Percentiles rank a stretch among this genome's conserved stretches.
Evolutionary conservation across 2,888 invertebrate genomes (phyloP).

Genomic region (Tetropium fuscum): DNA sequence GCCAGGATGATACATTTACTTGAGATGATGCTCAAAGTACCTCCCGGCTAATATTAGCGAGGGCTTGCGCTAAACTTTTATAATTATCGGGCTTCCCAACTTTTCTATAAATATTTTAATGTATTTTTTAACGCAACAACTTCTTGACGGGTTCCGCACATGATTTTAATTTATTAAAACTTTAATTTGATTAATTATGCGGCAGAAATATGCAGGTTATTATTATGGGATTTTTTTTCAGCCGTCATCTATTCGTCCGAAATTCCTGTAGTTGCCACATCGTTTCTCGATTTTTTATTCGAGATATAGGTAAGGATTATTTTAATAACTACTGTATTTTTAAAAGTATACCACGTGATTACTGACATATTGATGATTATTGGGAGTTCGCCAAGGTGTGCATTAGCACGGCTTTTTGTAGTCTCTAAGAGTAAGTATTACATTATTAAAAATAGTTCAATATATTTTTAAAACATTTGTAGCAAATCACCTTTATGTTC

Average conservation of each 20-base stretch:
- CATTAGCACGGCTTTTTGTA: no score
- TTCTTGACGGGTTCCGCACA: conserved; percentile 39
- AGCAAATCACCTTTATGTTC: no score
- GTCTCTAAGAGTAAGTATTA: no score
- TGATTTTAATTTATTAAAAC: conserved; percentile 44
- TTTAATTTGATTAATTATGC: conserved; percentile 45
- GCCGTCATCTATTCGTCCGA: conserved; percentile 8
- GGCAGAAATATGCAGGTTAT: conserved; percentile 38
- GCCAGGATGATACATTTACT: conserved; percentile 58
- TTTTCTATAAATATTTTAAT: conserved; percentile 62
- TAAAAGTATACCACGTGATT: conserved; percentile 16
- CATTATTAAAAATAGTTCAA: not conserved
- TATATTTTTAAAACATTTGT: conserved; percentile 20
- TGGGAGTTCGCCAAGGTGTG: conserved; percentile 20
- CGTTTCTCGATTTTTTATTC: no score
- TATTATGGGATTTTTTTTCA: conserved; percentile 40
- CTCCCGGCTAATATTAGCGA: conserved; percentile 54
- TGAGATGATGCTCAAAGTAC: conserved; percentile 57
- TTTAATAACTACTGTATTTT: conserved; percentile 8
- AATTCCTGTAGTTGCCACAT: not conserved
- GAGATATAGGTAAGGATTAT: no score
- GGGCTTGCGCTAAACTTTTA: conserved; percentile 57
- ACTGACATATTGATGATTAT: conserved; percentile 14
- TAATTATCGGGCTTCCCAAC: conserved; percentile 58
- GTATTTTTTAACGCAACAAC: conserved; percentile 48